phyloP scores from a whole-genome alignment of 1,140 invertebrate species.

The Scaptodrosophila lebanonensis region DNA sequence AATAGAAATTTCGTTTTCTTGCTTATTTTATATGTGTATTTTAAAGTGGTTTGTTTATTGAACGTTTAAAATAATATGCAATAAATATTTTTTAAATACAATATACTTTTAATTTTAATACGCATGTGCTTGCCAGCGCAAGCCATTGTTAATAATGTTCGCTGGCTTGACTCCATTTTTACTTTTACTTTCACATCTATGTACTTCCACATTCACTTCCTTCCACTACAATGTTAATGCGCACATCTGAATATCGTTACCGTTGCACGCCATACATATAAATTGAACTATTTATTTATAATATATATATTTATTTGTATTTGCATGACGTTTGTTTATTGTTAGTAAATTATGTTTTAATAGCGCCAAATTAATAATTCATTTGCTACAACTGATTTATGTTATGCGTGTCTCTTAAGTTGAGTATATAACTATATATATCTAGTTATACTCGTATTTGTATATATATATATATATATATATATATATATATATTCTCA shows the following conservation, averaged over 20 bases:
- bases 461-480: slow-evolving; percentile 15
- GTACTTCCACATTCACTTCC: slow-evolving; percentile 32
- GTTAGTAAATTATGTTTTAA: slow-evolving; percentile 54
- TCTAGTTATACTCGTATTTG: slow-evolving; percentile 40
- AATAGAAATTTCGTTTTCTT: no score
- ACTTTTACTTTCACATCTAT: slow-evolving; percentile 31
- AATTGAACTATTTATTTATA: slow-evolving; percentile 60
- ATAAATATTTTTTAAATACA: slow-evolving; percentile 71
- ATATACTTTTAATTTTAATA: slow-evolving; percentile 64
- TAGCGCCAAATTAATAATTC: slow-evolving; percentile 70
- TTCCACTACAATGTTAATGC: no score
- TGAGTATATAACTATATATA: slow-evolving; percentile 55
- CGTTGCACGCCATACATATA: slow-evolving; percentile 56
- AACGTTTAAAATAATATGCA: slow-evolving; percentile 68
- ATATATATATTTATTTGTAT: slow-evolving; percentile 45
- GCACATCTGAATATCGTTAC: no score
- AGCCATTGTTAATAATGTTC: slow-evolving; percentile 15
- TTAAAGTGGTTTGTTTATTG: slow-evolving; percentile 52
- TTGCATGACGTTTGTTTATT: no score
- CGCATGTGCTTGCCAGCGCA: slow-evolving; percentile 50
- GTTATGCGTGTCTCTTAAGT: slow-evolving; percentile 12
- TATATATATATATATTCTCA: no score
- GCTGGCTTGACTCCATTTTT: slow-evolving; percentile 5
- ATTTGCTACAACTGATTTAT: slow-evolving; percentile 62
- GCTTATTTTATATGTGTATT: slow-evolving; percentile 33